Percentiles rank a stretch among this genome's conserved stretches.
Conservation (phyloP, 2,113 vertebrate genomes). For the Smithornis capensis region DNA sequence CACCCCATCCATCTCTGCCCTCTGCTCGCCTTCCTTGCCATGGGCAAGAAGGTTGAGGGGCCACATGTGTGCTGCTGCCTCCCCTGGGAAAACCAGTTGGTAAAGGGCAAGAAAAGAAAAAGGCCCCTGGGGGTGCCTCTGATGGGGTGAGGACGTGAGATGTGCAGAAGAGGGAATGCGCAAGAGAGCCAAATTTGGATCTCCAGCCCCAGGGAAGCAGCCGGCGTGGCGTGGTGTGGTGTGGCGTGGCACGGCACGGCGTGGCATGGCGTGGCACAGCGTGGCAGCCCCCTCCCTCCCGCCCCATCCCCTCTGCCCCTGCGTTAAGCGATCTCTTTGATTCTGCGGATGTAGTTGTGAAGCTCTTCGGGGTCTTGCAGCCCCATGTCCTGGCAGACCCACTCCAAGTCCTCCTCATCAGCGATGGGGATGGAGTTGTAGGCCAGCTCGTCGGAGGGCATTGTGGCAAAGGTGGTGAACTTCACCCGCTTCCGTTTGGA, state of each 20-base stretch:
- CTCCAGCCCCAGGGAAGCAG: not conserved
- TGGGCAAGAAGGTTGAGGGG: fast-evolving
- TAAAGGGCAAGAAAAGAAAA: not conserved
- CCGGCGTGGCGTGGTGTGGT: not conserved
- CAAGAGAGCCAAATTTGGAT: not conserved
- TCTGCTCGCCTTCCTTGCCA: not conserved
- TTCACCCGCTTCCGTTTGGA: slow-evolving; percentile 98
- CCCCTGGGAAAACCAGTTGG: not conserved
- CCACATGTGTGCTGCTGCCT: not conserved
- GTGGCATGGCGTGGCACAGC: not conserved
- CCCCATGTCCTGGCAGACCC: slow-evolving; percentile 96
- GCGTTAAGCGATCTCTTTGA: slow-evolving; percentile 91
- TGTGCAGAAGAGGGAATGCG: not conserved
- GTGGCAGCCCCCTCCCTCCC: not conserved
- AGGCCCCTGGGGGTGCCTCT: not conserved
- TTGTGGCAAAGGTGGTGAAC: slow-evolving; percentile 95
- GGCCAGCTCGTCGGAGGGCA: slow-evolving; percentile 91
- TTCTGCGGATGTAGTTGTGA: slow-evolving; percentile 94
- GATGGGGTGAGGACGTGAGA: not conserved
- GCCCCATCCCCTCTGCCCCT: not conserved
- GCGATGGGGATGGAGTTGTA: slow-evolving; percentile 95
- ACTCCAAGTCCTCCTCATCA: slow-evolving; percentile 94
- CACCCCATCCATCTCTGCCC: not conserved
- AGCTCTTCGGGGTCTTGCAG: slow-evolving; percentile 92
- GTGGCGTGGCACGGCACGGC: not conserved